These are phyloP conservation scores for Stegostoma tigrinum DNA, from an alignment of 2,113 vertebrate species.

Conservation along the genomic window DNA sequence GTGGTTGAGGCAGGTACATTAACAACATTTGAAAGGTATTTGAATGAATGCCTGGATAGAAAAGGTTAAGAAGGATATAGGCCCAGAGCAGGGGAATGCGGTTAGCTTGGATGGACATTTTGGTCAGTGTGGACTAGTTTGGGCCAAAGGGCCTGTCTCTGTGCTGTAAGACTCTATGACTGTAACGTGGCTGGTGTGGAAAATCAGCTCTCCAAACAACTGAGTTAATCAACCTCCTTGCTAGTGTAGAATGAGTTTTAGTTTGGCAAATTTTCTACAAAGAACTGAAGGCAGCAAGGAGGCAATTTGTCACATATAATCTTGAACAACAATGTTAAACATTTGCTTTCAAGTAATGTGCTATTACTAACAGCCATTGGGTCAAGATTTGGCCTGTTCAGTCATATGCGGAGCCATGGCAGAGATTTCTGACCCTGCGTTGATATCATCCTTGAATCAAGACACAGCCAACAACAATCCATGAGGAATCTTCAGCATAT, in stretches of 20 bases:
- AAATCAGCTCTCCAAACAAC: no score
- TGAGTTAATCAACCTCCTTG: no score
- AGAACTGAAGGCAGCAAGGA: not conserved
- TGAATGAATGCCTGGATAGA: no score
- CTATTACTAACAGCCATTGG: not conserved
- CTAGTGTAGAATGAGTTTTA: not conserved
- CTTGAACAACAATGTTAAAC: not conserved
- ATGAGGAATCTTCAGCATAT: not conserved
- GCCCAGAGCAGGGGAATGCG: no score
- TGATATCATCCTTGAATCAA: not conserved
- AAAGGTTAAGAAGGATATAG: no score
- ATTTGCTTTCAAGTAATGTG: not conserved
- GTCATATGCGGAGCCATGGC: not conserved
- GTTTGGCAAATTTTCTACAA: not conserved
- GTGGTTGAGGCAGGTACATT: no score
- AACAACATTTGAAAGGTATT: no score
- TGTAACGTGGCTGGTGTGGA: no score
- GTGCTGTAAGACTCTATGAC: no score
- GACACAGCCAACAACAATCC: not conserved
- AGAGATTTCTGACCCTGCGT: not conserved
- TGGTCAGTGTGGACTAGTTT: no score
- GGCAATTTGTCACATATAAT: not conserved
- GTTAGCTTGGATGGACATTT: no score
- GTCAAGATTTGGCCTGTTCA: not conserved
- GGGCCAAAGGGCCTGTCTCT: no score